phyloP scores from a whole-genome alignment of 2,797 vertebrate species.

The Benthosema pterotum region DNA sequence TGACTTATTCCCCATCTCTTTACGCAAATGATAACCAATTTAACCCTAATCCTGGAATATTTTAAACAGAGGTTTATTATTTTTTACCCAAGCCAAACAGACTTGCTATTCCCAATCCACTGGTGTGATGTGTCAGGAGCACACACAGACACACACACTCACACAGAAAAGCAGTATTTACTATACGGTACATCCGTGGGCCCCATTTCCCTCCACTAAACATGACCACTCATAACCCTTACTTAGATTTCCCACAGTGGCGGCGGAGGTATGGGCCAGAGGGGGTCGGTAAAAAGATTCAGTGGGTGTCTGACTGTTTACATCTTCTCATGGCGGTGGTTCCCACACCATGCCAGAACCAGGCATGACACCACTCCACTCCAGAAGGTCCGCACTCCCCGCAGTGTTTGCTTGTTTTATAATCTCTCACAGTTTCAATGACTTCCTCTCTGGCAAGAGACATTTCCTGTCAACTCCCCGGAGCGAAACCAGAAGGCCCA shows the following conservation, averaged over 20 bases:
- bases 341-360: conserved; percentile 74
- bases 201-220: conserved; percentile 24
- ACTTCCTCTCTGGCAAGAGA: conserved; percentile 83
- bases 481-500: conserved; percentile 76
- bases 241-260: conserved; percentile 56
- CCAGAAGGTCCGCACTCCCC: conserved; percentile 72
- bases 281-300: conserved; percentile 63
- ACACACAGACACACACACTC: conserved; percentile 13
- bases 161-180: conserved; percentile 19
- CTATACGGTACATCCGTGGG: conserved; percentile 39
- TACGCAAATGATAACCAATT: too few species aligned
- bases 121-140: too few species aligned
- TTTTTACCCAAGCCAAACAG: too few species aligned
- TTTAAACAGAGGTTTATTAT: too few species aligned
- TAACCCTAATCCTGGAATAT: too few species aligned
- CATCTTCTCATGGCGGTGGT: conserved; percentile 68
- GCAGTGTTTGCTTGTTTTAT: conserved; percentile 84
- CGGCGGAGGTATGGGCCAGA: conserved; percentile 26
- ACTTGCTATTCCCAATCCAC: too few species aligned
- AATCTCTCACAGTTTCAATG: conserved; percentile 84
- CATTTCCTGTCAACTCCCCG: conserved; percentile 83
- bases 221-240: conserved; percentile 25
- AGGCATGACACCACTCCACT: conserved; percentile 50
- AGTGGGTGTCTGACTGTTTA: conserved; percentile 78
- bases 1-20: too few species aligned